These are phyloP conservation scores for Aporrectodea caliginosa DNA, from an alignment of 1,140 invertebrate species.

Conservation along the genomic window DNA sequence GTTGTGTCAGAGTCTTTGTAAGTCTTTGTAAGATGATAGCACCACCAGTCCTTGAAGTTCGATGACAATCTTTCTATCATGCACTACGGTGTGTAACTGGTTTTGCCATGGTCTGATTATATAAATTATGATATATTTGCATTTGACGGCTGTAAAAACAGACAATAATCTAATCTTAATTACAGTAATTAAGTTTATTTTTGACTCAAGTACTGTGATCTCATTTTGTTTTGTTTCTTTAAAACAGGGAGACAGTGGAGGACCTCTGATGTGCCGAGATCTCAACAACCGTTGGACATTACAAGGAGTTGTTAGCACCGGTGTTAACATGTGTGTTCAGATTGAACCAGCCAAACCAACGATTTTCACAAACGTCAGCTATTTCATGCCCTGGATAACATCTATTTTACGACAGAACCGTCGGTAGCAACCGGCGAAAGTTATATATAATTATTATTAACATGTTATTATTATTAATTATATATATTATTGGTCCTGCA, in stretches of 20 bases:
- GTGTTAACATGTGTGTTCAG: neutral
- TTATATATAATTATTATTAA: no score
- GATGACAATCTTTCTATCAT: no score
- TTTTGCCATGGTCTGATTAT: neutral
- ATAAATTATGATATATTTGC: neutral
- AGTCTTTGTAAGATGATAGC: no score
- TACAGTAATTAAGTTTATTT: neutral
- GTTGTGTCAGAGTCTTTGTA: no score
- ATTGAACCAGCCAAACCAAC: constrained; percentile 38
- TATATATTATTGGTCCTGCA: no score
- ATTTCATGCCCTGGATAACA: constrained; percentile 41
- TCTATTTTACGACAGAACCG: neutral
- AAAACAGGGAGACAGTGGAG: constrained; percentile 77
- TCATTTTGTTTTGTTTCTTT: constrained; percentile 51
- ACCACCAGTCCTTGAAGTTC: no score
- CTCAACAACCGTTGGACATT: constrained; percentile 79
- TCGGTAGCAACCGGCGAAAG: neutral
- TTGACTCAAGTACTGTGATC: constrained; percentile 57
- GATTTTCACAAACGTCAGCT: constrained; percentile 43
- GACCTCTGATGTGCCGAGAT: constrained; percentile 79
- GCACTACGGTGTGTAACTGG: no score
- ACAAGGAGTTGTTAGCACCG: constrained; percentile 81
- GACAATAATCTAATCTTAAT: no score
- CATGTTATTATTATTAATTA: no score
- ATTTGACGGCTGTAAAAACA: no score